A percentile compares a stretch with the other conserved stretches of the same genome.
These are phyloP conservation scores for Halictus rubicundus DNA, from an alignment of 1,140 invertebrate genomes.

Conservation along the genomic window DNA sequence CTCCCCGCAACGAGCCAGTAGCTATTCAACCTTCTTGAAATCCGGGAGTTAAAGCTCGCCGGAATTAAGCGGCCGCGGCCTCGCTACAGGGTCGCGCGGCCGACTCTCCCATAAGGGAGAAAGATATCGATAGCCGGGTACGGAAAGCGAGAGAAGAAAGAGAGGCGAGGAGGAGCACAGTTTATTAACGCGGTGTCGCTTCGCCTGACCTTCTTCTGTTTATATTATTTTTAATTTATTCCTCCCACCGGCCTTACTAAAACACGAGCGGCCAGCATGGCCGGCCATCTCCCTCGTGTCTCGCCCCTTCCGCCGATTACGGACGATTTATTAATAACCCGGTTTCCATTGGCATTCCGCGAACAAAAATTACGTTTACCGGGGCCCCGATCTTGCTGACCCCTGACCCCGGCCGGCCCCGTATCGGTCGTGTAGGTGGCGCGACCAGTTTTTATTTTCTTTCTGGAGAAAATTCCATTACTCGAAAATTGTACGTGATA, in stretches of 20 bases:
- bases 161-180: constrained; percentile 16
- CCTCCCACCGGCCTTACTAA: constrained; percentile 58
- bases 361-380: constrained; percentile 71
- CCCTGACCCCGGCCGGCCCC: constrained; percentile 60
- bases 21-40: constrained; percentile 14
- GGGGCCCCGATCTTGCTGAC: constrained; percentile 54
- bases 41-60: constrained; percentile 45
- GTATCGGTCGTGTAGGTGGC: constrained; percentile 70
- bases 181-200: constrained; percentile 68
- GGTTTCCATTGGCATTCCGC: constrained; percentile 73
- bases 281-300: not conserved
- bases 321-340: constrained; percentile 76
- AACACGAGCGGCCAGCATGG: constrained; percentile 34
- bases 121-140: not conserved
- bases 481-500: too few species aligned
- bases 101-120: not conserved
- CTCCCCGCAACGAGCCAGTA: not conserved
- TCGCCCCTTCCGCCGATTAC: constrained; percentile 42
- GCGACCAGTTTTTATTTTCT: constrained; percentile 70
- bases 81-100: not conserved
- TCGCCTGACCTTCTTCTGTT: constrained; percentile 64
- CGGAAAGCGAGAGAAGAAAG: not conserved
- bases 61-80: constrained; percentile 39
- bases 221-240: constrained; percentile 72
- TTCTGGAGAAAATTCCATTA: too few species aligned